phyloP scores from a whole-genome alignment of 2,888 invertebrate species.

The Embidobia sp. region DNA sequence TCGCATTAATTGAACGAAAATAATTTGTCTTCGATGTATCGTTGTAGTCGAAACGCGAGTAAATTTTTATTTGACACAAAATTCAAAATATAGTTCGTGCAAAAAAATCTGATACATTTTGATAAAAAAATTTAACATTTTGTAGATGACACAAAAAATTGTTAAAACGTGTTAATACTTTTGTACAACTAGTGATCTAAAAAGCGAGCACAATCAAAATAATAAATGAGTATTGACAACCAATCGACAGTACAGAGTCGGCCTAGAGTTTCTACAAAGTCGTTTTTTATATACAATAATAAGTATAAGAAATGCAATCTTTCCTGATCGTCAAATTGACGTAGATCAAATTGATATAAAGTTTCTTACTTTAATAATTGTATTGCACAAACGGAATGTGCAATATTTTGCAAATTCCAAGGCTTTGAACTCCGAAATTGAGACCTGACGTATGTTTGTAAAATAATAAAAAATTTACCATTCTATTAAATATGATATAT shows the following conservation, averaged over 20 bases:
- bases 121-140: neutral
- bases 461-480: neutral
- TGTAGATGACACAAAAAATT: neutral
- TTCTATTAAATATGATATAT: too few relatives aligned
- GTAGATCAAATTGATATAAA: neutral
- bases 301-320: slow-evolving; percentile 15
- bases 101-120: too few relatives aligned
- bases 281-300: neutral
- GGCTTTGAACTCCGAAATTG: slow-evolving; percentile 6
- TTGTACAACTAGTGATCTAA: slow-evolving; percentile 16
- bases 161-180: slow-evolving; percentile 28
- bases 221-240: slow-evolving; percentile 38
- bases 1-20: too few relatives aligned
- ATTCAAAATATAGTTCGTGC: too few relatives aligned
- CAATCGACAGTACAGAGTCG: slow-evolving; percentile 51
- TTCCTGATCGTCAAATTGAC: slow-evolving; percentile 5
- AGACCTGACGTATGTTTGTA: neutral
- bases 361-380: neutral
- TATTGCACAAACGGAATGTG: slow-evolving; percentile 28
- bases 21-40: too few relatives aligned
- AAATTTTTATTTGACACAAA: too few relatives aligned
- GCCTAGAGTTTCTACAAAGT: slow-evolving; percentile 13
- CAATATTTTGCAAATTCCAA: slow-evolving; percentile 2
- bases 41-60: too few relatives aligned
- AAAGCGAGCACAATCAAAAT: slow-evolving; percentile 30